A percentile compares a stretch with the other conserved stretches of the same genome.
phyloP scores from a whole-genome alignment of 2,888 invertebrate genomes.

The Corbicula japonica region DNA sequence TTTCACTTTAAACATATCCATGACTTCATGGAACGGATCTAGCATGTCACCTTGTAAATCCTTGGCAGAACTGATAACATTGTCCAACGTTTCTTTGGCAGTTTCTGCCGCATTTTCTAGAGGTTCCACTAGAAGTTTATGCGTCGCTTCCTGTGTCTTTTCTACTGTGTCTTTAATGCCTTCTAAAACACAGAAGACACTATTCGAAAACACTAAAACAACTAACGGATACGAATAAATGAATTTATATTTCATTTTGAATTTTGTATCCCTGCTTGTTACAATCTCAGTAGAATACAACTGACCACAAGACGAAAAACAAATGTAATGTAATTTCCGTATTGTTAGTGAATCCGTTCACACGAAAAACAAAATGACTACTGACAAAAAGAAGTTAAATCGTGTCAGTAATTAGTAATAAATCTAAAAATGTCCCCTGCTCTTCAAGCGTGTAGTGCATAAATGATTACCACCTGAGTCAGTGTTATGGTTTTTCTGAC shows the following conservation, averaged over 20 bases:
- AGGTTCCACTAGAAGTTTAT: constrained; percentile 26
- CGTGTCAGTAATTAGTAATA: constrained; percentile 27
- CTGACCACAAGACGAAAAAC: background rate
- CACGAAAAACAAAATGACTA: constrained; percentile 6
- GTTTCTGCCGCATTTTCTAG: constrained; percentile 18
- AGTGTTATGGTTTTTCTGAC: constrained; percentile 10
- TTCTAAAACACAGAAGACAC: background rate
- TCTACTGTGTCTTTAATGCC: background rate
- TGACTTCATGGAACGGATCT: constrained; percentile 55
- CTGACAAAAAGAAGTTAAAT: constrained; percentile 8
- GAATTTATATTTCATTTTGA: constrained; percentile 1
- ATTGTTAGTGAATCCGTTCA: background rate
- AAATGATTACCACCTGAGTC: constrained; percentile 27
- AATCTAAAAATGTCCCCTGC: background rate
- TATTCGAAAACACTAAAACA: background rate
- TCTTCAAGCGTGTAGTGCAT: constrained; percentile 3
- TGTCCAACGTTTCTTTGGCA: constrained; percentile 17
- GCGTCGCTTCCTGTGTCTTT: constrained; percentile 7
- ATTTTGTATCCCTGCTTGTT: background rate
- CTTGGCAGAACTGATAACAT: constrained; percentile 10
- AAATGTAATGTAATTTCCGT: background rate
- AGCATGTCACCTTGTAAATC: constrained; percentile 37
- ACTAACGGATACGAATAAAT: background rate
- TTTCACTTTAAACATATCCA: constrained; percentile 54
- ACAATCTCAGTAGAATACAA: background rate